phyloP scores from a whole-genome alignment of 2,888 invertebrate species.

The Ornithoptera alexandrae region DNA sequence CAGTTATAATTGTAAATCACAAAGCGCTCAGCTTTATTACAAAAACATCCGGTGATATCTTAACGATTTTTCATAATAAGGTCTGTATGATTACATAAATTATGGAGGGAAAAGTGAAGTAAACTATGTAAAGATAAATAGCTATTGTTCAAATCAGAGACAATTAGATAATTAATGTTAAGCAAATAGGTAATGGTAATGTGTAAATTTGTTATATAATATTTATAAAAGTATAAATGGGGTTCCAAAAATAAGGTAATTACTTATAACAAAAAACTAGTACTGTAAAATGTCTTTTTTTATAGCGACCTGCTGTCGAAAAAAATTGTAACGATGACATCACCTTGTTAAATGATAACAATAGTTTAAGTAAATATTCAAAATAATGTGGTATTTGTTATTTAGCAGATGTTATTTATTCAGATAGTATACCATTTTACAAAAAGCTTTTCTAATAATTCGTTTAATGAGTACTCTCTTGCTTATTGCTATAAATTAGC shows the following conservation, averaged over 20 bases:
- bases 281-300: background rate
- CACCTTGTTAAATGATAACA: background rate
- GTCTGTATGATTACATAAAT: constrained; percentile 16
- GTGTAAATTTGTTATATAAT: background rate
- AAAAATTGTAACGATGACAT: background rate
- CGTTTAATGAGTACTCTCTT: background rate
- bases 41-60: constrained; percentile 18
- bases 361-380: background rate
- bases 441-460: background rate
- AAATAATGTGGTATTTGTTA: background rate
- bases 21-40: constrained; percentile 18
- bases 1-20: constrained; percentile 16
- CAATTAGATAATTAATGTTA: background rate
- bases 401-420: background rate
- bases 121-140: background rate
- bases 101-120: background rate
- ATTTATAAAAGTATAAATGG: background rate
- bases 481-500: constrained; percentile 42
- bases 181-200: background rate
- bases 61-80: constrained; percentile 16
- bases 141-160: background rate
- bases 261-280: background rate
- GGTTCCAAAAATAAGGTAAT: background rate
- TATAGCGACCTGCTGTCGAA: fast-evolving
- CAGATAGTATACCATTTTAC: background rate